A percentile compares a stretch with the other conserved stretches of the same genome.
Conservation (phyloP, 2,797 vertebrate species). For the Pseudotriccus pelzelni region DNA sequence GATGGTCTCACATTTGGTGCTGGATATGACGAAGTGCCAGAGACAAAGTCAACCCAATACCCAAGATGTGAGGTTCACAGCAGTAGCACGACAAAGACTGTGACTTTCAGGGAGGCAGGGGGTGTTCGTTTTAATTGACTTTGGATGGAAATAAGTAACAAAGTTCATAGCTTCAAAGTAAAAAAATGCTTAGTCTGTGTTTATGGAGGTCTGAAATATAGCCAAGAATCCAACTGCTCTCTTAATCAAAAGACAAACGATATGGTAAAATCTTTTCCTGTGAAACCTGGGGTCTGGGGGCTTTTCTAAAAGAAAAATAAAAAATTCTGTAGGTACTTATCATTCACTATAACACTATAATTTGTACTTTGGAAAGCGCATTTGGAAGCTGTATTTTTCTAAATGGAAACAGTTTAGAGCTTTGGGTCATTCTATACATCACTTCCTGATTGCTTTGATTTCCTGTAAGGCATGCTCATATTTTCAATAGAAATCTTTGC, state of each 20-base stretch:
- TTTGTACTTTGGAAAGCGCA: neutral
- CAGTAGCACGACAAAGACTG: neutral
- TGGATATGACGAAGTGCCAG: neutral
- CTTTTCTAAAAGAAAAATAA: neutral
- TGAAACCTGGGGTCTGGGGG: neutral
- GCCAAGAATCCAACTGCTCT: neutral
- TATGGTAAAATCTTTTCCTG: neutral
- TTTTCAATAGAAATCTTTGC: neutral
- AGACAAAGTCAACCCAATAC: neutral
- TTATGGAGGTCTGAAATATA: neutral
- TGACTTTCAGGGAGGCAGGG: accelerated
- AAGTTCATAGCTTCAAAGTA: neutral
- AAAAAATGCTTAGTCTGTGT: neutral
- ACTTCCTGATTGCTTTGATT: neutral
- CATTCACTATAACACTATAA: neutral
- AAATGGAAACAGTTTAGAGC: neutral
- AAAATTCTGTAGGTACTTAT: neutral
- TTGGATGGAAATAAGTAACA: neutral
- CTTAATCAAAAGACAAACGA: neutral
- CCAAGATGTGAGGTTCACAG: neutral
- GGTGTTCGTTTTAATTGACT: neutral
- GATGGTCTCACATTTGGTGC: neutral
- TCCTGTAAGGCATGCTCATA: neutral
- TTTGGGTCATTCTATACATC: neutral
- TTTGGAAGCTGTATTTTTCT: neutral